A percentile compares a stretch with the other conserved stretches of the same genome.
Conservation (phyloP, 2,113 vertebrate genomes). For the Pygoscelis antarcticus region DNA sequence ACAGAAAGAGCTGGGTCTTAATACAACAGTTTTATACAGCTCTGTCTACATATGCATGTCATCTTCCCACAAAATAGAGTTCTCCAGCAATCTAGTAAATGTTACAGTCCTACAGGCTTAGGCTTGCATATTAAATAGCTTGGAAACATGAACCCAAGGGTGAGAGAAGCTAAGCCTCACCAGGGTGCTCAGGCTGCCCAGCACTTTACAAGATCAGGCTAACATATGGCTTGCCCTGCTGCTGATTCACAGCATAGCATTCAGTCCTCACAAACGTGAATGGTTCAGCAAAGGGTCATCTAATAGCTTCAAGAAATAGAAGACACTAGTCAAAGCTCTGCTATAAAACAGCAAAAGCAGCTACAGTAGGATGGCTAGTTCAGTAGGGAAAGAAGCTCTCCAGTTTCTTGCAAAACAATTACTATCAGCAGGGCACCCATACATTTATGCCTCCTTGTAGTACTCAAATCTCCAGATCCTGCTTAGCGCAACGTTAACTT, state of each 20-base stretch:
- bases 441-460: neutral
- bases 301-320: neutral
- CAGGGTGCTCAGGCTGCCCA: neutral
- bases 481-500: neutral
- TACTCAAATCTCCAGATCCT: neutral
- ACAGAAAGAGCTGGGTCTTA: neutral
- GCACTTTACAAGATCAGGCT: neutral
- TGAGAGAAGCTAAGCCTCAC: neutral
- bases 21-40: neutral
- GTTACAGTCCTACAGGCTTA: neutral
- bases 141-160: neutral
- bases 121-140: neutral
- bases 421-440: neutral
- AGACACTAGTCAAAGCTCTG: neutral
- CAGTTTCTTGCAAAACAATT: neutral
- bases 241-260: neutral
- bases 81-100: neutral
- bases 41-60: neutral
- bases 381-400: neutral
- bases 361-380: neutral
- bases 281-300: neutral
- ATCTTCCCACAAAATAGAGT: neutral
- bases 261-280: neutral
- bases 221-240: neutral
- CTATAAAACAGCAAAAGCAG: neutral